Base-by-base conservation (phyloP, 2,888 invertebrate genomes). In the Dendrolimus houi region DNA sequence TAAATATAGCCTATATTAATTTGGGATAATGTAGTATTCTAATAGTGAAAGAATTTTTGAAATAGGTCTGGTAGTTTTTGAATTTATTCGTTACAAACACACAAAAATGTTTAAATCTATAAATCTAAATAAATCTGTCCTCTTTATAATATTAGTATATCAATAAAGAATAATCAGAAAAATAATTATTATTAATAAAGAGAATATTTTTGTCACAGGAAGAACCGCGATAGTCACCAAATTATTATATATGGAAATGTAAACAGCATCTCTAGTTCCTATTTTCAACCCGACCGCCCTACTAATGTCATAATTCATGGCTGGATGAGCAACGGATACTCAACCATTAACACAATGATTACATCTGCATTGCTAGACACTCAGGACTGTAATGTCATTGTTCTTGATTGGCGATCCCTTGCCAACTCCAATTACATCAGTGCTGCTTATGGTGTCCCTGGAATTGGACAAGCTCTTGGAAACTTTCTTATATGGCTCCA, bases 221-320 rank as follows among this genome's bases (percentile, higher is more conserved):
- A 58, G 8, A 79, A 77, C 55, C 71, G 69, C 0, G 69, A 58
- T 1, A 64, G 58, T n/a, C 65, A 64, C 2, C 77, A 80, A 63
- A 56, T 71, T 2, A 67, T 83, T 8, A 59, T 64, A 3, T 55
- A 72, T 7, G 73, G 72, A 8, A 67, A 80, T 56, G 65, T 57
- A 8, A 69, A 69, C 55, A 67, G 73, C 9, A 60, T 82, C 9
- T 59, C 64, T 55, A 66, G 58, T 57, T 83, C 82, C 1, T 71
- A 76, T 60, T 83, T 72, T 62, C 59, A 60, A 9, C 62, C 66
- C 6, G 64, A 57, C 29, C 71, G 71, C 41, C 74, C 72, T 1
- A 56, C 73, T 1, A 74, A 72, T 40, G 70, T 81, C 7, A 64
- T 79, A 13, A 71, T 72, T 9, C 82, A 82, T 56, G 81, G 81